phyloP scores from a whole-genome alignment of 2,888 invertebrate species.

The Epistrophella euchroma region DNA sequence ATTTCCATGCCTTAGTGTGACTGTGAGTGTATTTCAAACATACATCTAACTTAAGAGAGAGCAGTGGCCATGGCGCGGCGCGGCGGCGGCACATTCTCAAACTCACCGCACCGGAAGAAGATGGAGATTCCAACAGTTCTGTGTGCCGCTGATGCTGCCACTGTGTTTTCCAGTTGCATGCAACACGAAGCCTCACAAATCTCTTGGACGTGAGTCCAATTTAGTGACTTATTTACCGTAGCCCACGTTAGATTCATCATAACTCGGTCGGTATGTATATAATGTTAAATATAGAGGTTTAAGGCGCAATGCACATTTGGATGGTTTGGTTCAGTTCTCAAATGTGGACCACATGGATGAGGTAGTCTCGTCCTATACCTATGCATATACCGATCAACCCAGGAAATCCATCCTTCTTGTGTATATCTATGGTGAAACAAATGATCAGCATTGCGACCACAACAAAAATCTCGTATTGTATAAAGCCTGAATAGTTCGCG shows the following conservation, averaged over 20 bases:
- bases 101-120: slow-evolving; percentile 66
- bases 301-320: not conserved
- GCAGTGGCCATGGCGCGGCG: too few species aligned
- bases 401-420: slow-evolving; percentile 39
- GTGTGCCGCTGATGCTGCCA: slow-evolving; percentile 21
- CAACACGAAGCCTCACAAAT: slow-evolving; percentile 73
- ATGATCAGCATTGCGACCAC: slow-evolving; percentile 57
- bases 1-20: slow-evolving; percentile 22
- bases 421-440: slow-evolving; percentile 39
- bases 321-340: not conserved
- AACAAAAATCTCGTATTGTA: slow-evolving; percentile 68
- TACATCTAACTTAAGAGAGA: slow-evolving; percentile 31
- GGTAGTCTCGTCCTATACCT: slow-evolving; percentile 13
- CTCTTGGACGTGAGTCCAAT: slow-evolving; percentile 71
- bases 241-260: slow-evolving; percentile 71
- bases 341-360: slow-evolving; percentile 67
- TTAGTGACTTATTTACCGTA: slow-evolving; percentile 74
- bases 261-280: slow-evolving; percentile 31
- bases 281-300: not conserved
- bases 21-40: slow-evolving; percentile 27
- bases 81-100: not conserved
- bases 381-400: slow-evolving; percentile 6
- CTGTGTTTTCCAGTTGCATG: slow-evolving; percentile 58
- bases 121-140: slow-evolving; percentile 53
- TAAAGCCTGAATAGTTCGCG: slow-evolving; percentile 40